Base-by-base conservation (phyloP, 2,888 invertebrate species). In the Ennomos erosarius region DNA sequence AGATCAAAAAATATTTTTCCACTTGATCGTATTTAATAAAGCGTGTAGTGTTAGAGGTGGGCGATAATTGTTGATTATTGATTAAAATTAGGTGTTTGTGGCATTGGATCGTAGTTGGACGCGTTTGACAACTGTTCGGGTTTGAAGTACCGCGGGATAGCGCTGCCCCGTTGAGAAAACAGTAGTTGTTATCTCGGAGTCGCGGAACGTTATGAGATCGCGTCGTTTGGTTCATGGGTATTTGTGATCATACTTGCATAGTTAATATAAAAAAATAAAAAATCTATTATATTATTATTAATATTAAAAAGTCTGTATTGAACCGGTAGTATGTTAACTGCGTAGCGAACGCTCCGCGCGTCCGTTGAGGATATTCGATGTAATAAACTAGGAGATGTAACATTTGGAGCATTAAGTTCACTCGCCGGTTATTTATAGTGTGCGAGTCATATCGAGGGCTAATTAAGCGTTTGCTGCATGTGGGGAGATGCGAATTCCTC, bases 61-160 rank as follows among this genome's bases (percentile, higher is more conserved):
- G 87, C 88, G 90, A 85, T 88, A 87, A 90, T 92, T 92, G 92
- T 92, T 92, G 92, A 92, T 92, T 91, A 91, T 91, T 92, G 92
- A 89, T 87, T 88, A 90, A 90, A 87, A 88, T 90, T 90, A 88
- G 64, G 84, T 87, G 88, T 90, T 89, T 82, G 85, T 85, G 89
- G 85, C 87, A 86, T 87, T 85, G 85, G 88, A 83, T 78, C 67
- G 89, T 87, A 87, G 87, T 77, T 68, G 59, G 57, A 52, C 56
- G 65, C 50, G 52, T 37, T 40, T n/a, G 38, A 26, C 42, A 48
- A 11, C 11, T 13, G 34, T 40, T 48, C 46, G 16, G 60, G 46
- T 16, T 6, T 5, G 26, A 26, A 26, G 26, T 26, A 26, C 43
- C 55, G 26, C 69, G 71, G 68, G 70, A 10, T 42, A 35, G 69